Base-by-base conservation (phyloP, 2,113 vertebrate genomes). In the Pangasianodon gigas region DNA sequence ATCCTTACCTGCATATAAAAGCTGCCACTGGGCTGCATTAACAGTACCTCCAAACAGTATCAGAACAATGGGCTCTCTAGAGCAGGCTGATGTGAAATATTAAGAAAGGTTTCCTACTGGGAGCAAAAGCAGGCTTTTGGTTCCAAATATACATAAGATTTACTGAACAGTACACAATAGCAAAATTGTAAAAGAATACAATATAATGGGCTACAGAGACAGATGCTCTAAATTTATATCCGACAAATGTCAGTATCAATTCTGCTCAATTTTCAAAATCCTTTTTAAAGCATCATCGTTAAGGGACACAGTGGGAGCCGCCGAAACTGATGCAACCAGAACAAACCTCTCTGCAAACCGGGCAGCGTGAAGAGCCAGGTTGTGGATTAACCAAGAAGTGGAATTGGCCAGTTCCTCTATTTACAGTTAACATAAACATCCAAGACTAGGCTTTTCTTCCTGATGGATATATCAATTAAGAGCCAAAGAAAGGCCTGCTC, bases 391-490 rank as follows among this genome's bases (percentile, higher is more conserved):
- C 37, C 75, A 21, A 18, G 54, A 41, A 83, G 24, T 51, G n/a
- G 32, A 71, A 69, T n/a, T 10, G 67, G 24, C 80, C 37, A 51
- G 37, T 48, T 89, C 52, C 77, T 89, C 13, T 62, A 62, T 84
- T 84, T 84, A 26, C 37, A 60, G 21, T 71, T 89, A 85, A 32
- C 13, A 32, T 29, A 79, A 86, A 54, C 46, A 62, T 29, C 11
- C 0, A 32, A 51, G 58, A 9, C 32, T 52, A 32, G 62, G n/a
- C 41, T 41, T 84, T 77, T 80, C 89, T 90, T 67, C 62, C 84
- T 88, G 60, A 93, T 71, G 32, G 26, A 56, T 90, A 92, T 75
- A 90, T 90, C 58, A 19, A 56, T 87, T 92, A 85, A 60, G 52
- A 65, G 83, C 74, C 32, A 48, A 88, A 75, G 0, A 16, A 88